Evolutionary conservation across 1,140 invertebrate species (phyloP).

Genomic region (Epicauta chinensis): DNA sequence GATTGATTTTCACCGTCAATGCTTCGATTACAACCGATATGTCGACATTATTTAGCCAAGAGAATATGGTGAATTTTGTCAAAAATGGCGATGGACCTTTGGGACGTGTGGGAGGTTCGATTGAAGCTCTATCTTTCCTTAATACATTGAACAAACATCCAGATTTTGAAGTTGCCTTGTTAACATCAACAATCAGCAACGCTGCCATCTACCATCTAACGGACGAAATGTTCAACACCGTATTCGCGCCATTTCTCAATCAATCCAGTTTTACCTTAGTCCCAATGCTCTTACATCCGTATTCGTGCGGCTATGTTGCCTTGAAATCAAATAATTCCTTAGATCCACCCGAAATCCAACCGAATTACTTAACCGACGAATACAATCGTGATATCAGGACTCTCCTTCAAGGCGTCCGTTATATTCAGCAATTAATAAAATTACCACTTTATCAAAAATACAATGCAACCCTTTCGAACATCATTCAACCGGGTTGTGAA

Average conservation of each 20-base stretch:
- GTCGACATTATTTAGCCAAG: background rate
- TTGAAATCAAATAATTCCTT: constrained; percentile 55
- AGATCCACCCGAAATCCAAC: constrained; percentile 56
- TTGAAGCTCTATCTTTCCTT: constrained; percentile 47
- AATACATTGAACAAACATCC: constrained; percentile 39
- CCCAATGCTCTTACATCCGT: constrained; percentile 68
- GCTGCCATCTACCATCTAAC: constrained; percentile 15
- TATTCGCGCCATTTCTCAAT: constrained; percentile 30
- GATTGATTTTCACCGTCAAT: constrained; percentile 22
- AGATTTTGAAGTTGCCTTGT: constrained; percentile 55
- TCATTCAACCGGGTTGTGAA: constrained; percentile 47
- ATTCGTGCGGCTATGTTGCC: constrained; percentile 54
- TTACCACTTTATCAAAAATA: constrained; percentile 40
- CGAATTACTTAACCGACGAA: constrained; percentile 52
- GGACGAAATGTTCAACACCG: constrained; percentile 23
- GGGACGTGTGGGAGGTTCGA: constrained; percentile 40
- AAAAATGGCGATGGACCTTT: constrained; percentile 23
- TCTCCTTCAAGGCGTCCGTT: constrained; percentile 41
- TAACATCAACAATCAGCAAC: constrained; percentile 35
- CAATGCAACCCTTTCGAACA: constrained; percentile 40
- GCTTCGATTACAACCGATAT: constrained; percentile 7
- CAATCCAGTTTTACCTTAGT: constrained; percentile 42
- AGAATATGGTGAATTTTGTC: constrained; percentile 22
- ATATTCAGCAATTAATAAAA: constrained; percentile 34
- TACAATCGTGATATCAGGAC: constrained; percentile 44